Conservation (phyloP, 1,140 invertebrate species). For the Heliconius himera region DNA sequence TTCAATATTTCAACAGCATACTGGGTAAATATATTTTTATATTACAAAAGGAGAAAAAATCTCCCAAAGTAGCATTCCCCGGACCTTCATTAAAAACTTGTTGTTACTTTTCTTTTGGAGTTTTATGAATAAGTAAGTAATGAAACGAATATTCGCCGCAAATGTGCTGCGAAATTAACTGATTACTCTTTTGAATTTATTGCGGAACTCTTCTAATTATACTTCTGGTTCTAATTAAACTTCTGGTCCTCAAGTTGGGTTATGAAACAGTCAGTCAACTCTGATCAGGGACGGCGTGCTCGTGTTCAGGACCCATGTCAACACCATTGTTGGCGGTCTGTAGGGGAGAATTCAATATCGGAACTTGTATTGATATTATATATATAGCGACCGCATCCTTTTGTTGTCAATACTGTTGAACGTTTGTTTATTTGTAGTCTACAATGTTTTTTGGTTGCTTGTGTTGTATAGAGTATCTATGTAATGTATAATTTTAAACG, state of each 20-base stretch:
- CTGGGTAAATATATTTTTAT: not conserved
- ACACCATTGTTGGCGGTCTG: constrained; percentile 54
- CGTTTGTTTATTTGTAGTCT: constrained; percentile 15
- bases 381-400: constrained; percentile 45
- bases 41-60: not conserved
- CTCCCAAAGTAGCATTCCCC: constrained; percentile 2
- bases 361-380: constrained; percentile 54
- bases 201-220: constrained; percentile 52
- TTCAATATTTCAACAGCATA: not conserved
- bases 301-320: constrained; percentile 54
- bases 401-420: constrained; percentile 38
- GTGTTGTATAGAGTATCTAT: not conserved
- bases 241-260: constrained; percentile 45
- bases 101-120: constrained; percentile 1
- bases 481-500: not conserved
- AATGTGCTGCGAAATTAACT: constrained; percentile 22
- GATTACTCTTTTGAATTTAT: constrained; percentile 44
- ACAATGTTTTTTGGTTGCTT: not conserved
- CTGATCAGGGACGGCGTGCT: constrained; percentile 40
- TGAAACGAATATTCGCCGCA: constrained; percentile 18
- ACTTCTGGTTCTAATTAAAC: constrained; percentile 52
- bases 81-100: constrained; percentile 15
- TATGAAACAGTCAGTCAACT: constrained; percentile 58
- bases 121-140: constrained; percentile 2
- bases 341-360: constrained; percentile 56